These are phyloP conservation scores for Petrophora chlorosata DNA, from an alignment of 2,888 invertebrate genomes.

Conservation along the genomic window DNA sequence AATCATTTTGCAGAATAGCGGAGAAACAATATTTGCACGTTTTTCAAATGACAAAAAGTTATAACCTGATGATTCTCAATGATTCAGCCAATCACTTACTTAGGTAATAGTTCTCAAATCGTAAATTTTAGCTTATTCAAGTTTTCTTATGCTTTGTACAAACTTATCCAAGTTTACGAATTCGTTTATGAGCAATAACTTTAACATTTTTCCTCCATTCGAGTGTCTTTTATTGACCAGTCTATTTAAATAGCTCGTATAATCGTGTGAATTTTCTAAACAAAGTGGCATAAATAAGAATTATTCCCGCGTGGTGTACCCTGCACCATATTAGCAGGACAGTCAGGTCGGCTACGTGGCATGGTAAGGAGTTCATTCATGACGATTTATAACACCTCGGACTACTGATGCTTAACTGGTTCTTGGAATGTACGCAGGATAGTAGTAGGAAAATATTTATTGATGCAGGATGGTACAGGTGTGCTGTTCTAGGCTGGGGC, in stretches of 20 bases:
- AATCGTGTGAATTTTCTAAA: constrained; percentile 49
- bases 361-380: constrained; percentile 70
- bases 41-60: too few relatives aligned
- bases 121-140: too few relatives aligned
- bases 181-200: neutral
- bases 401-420: constrained; percentile 49
- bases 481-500: too few relatives aligned
- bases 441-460: constrained; percentile 17
- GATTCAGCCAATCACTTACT: too few relatives aligned
- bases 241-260: constrained; percentile 21
- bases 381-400: constrained; percentile 61
- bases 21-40: too few relatives aligned
- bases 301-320: constrained; percentile 36
- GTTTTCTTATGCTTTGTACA: too few relatives aligned
- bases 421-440: constrained; percentile 48
- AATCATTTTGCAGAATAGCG: constrained; percentile 20
- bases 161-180: too few relatives aligned
- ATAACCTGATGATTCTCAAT: too few relatives aligned
- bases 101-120: too few relatives aligned
- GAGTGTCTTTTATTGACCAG: constrained; percentile 7
- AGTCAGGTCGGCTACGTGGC: constrained; percentile 48
- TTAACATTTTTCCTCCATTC: constrained; percentile 29
- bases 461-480: constrained; percentile 22
- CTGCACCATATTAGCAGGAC: constrained; percentile 50
- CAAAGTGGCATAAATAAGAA: constrained; percentile 56